Percentiles rank a stretch among this genome's conserved stretches.
These are phyloP conservation scores for Galerucella pusilla DNA, from an alignment of 2,888 invertebrate genomes.

Conservation along the genomic window DNA sequence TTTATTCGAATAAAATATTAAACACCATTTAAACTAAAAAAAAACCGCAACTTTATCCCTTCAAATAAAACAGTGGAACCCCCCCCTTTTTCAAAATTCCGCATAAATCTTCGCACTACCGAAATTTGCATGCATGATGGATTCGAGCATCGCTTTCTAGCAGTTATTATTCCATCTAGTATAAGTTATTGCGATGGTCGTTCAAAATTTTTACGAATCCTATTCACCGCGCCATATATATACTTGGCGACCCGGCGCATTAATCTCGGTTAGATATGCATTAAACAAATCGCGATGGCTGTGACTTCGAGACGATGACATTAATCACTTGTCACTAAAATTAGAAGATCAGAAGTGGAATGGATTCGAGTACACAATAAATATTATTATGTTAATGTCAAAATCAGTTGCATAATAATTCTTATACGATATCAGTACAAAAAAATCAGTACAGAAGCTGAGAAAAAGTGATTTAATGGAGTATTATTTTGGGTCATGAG, in stretches of 20 bases:
- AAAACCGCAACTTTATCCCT: not conserved
- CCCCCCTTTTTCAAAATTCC: slow-evolving; percentile 2
- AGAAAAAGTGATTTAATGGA: too few species aligned
- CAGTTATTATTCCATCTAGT: slow-evolving; percentile 41
- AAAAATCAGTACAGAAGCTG: too few species aligned
- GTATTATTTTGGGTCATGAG: too few species aligned
- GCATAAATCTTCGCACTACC: slow-evolving; percentile 32
- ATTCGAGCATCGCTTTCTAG: slow-evolving; percentile 35
- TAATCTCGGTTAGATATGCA: slow-evolving; percentile 63
- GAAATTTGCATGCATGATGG: slow-evolving; percentile 43
- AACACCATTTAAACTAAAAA: too few species aligned
- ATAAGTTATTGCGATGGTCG: slow-evolving; percentile 42
- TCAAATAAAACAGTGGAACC: not conserved
- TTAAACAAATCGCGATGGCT: slow-evolving; percentile 61
- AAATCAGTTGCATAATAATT: not conserved
- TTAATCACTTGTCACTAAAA: slow-evolving; percentile 45
- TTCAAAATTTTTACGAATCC: slow-evolving; percentile 32
- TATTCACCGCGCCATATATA: slow-evolving; percentile 27
- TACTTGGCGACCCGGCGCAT: slow-evolving; percentile 54
- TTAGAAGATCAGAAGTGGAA: slow-evolving; percentile 14
- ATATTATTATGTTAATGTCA: not conserved
- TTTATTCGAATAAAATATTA: too few species aligned
- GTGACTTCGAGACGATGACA: slow-evolving; percentile 53
- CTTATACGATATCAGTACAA: too few species aligned
- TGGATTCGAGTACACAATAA: not conserved